Conservation (phyloP, 2,113 vertebrate genomes). For the Okapia johnstoni region DNA sequence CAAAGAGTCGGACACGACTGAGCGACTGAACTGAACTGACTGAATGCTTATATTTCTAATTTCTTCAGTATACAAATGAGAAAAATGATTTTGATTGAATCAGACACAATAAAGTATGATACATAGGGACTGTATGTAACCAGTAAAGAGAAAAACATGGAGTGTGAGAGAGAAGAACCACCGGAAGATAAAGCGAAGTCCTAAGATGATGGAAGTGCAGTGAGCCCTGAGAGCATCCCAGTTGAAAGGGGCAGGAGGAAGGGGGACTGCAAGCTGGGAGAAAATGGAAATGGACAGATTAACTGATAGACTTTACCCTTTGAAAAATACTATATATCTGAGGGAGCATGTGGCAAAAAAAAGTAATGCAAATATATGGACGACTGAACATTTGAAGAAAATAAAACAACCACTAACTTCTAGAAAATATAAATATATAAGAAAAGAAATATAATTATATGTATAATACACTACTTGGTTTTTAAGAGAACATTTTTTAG, state of each 20-base stretch:
- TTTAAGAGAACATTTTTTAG: background rate
- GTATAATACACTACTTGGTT: background rate
- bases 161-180: background rate
- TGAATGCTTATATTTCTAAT: background rate
- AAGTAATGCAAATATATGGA: background rate
- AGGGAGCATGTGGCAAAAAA: background rate
- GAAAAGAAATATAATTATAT: background rate
- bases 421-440: background rate
- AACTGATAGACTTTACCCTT: background rate
- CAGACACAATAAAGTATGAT: background rate
- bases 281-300: background rate
- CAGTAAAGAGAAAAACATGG: background rate
- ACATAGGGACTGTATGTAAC: background rate
- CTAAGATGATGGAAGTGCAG: background rate
- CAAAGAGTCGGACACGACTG: no score
- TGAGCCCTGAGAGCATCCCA: fast-evolving
- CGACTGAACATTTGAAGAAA: background rate
- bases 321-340: background rate
- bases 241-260: background rate
- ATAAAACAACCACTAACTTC: background rate
- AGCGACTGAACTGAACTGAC: no score
- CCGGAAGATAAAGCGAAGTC: background rate
- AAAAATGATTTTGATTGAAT: background rate
- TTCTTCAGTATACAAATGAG: background rate
- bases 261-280: fast-evolving